Conservation (phyloP, 2,888 invertebrate species). For the Colletes collaris region DNA sequence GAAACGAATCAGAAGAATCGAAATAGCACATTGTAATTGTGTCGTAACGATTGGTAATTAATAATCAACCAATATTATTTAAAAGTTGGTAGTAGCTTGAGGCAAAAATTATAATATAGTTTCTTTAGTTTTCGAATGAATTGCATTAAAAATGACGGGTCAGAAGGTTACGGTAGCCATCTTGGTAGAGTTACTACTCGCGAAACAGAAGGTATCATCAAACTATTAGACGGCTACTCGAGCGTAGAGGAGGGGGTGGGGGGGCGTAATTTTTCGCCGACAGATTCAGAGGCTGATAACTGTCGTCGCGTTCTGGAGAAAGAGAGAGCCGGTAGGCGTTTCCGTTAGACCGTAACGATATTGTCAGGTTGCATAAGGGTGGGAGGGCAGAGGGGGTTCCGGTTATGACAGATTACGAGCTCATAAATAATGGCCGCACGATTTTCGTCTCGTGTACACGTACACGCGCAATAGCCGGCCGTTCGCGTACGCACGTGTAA, state of each 20-base stretch:
- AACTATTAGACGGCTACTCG: constrained; percentile 13
- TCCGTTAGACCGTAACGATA: constrained; percentile 73
- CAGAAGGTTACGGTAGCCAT: too few relatives aligned
- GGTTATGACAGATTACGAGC: constrained; percentile 74
- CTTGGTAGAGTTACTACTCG: constrained; percentile 18
- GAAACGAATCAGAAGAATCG: too few relatives aligned
- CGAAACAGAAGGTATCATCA: constrained; percentile 41
- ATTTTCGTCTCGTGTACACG: constrained; percentile 60
- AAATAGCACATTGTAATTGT: too few relatives aligned
- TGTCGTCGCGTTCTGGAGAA: constrained; percentile 51
- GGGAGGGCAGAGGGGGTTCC: constrained; percentile 32
- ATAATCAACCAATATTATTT: too few relatives aligned
- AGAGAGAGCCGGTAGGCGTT: constrained; percentile 59
- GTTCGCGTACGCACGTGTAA: constrained; percentile 1
- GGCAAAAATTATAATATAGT: too few relatives aligned
- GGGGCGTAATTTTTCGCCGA: constrained; percentile 34
- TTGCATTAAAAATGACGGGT: too few relatives aligned
- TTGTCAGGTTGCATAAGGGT: constrained; percentile 72
- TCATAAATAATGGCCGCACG: constrained; percentile 69
- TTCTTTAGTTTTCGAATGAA: too few relatives aligned
- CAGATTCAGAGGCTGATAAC: constrained; percentile 61
- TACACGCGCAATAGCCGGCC: neutral
- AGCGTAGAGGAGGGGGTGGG: neutral
- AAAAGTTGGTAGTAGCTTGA: too few relatives aligned
- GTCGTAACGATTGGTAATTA: too few relatives aligned